Evolutionary conservation across 2,888 invertebrate genomes (phyloP), one percentile per base, ranked within the genome.

Genomic region (Volucella inflata): DNA sequence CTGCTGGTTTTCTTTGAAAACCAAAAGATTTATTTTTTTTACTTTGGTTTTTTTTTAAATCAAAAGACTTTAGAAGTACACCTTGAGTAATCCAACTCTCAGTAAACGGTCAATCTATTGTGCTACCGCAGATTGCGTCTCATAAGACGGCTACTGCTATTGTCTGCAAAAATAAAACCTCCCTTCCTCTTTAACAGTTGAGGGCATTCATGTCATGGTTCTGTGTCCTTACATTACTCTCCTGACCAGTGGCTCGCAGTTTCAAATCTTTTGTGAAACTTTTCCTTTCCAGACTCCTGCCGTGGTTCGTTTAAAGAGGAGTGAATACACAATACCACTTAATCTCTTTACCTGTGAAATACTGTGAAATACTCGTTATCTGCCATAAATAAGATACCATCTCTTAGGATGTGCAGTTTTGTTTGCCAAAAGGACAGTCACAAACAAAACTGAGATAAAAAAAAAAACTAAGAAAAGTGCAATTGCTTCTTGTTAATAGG

Each of bases 121-220:
- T 81, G 67, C 85, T 72, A 81, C 85, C 81, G 71, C 85, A 85
- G 81, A 85, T 81, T 85, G 85, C 85, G 81, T 68, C 84, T 64
- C 55, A 10, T 71, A 71, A 71, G 21, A 75, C 85, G 17, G 67
- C 85, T 85, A 81, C 85, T 81, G 81, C 55, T 74, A 70, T 84
- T 84, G 78, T 83, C 30, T 76, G 14, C 67, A 51, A 36, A 64
- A 67, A 53, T 62, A 38, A 70, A 57, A 53, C 2, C n/a, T 21
- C 21, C 21, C 21, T 21, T 21, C 21, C 21, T 21, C 21, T 21
- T 21, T 11, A 48, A 60, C 1, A 30, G 59, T 53, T 16, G 2
- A 14, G 11, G 8, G 14, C 21, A 55, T 51, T 21, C 30, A 53
- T 68, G 36, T 10, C 50, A 76, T 36, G 51, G 62, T 64, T 64